Base-by-base conservation (phyloP, 2,888 invertebrate species). In the Lycocerus yunnanus region DNA sequence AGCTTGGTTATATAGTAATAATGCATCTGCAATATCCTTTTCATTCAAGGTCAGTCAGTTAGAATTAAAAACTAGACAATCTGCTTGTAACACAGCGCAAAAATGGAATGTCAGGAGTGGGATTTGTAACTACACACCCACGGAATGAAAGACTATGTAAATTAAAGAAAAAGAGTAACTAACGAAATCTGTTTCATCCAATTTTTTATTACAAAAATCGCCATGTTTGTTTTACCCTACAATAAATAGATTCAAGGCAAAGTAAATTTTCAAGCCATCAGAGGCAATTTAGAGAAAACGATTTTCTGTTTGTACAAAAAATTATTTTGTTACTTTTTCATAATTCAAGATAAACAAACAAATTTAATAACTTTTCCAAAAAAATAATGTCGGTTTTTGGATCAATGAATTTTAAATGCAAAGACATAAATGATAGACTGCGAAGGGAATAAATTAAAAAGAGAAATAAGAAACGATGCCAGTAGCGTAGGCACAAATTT, bases 101-200 rank as follows among this genome's bases (percentile, higher is more conserved):
- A 74, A 71, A 74, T 91, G 91, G 91, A 91, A 59, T 60, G 69
- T 21, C 69, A 91, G 92, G 91, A 92, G 92, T 91, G 92, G 92
- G 92, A 92, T 92, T 92, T 91, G 92, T 92, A 92, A 92, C 91
- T 92, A 92, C 92, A 92, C 92, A 92, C 91, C 91, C 90, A 18
- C 66, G 16, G 66, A 18, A 66, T 43, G 43, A 43, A 24, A 24
- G 21, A 43, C 43, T 43, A 43, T 43, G 43, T 43, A n/a, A n/a
- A n/a, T n/a, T n/a, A n/a, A n/a, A n/a, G n/a, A n/a, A n/a, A n/a
- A n/a, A n/a, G n/a, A n/a, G n/a, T n/a, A 43, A 43, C 43, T n/a
- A 43, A 43, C 43, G 1, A 43, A 43, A 43, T 43, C 43, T 6
- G 13, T 43, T 43, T 13, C n/a, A 43, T n/a, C 43, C 43, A 43